Base-by-base conservation (phyloP, 2,888 invertebrate genomes). In the Phengaris alcon region DNA sequence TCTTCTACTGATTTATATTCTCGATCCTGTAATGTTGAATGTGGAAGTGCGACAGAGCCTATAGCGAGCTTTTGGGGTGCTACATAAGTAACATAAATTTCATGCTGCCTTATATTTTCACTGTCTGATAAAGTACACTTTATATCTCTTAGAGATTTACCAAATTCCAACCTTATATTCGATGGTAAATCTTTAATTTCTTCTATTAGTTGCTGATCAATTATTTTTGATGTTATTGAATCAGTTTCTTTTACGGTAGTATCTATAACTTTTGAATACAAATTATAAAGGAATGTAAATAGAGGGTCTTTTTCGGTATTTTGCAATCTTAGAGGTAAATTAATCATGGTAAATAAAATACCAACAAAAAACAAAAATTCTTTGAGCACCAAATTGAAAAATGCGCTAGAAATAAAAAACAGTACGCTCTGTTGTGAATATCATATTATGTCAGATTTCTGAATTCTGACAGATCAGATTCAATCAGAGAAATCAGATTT, bases 81-180 rank as follows among this genome's bases (percentile, higher is more conserved):
- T 77, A 78, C 81, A 77, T 88, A 91, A 35, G 81, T 78, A 75
- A 92, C 77, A 78, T 82, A 84, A 74, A 91, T 78, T 76, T 88
- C 85, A 81, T 91, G 90, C 77, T 85, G 79, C 79, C 89, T 85
- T 5, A 80, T 69, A 74, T 77, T 79, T 72, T 84, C 82, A 68
- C 87, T 85, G 77, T 84, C 82, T 44, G 46, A 75, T n/a, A 91
- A 78, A 12, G 86, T 78, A 78, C 87, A 85, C 82, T 88, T 90
- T 0, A 93, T 75, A 51, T 90, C 85, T 77, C 84, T 84, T 74
- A 93, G 79, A n/a, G 87, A 84, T 82, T 84, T 87, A 0, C 91
- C 90, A 82, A 93, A 90, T 80, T 82, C 87, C 73, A 91, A 68
- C 64, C 77, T 74, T 46, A 82, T 78, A 77, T 80, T 80, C 48